These are phyloP conservation scores for Xanthia togata DNA, from an alignment of 2,888 invertebrate genomes.

Conservation along the genomic window DNA sequence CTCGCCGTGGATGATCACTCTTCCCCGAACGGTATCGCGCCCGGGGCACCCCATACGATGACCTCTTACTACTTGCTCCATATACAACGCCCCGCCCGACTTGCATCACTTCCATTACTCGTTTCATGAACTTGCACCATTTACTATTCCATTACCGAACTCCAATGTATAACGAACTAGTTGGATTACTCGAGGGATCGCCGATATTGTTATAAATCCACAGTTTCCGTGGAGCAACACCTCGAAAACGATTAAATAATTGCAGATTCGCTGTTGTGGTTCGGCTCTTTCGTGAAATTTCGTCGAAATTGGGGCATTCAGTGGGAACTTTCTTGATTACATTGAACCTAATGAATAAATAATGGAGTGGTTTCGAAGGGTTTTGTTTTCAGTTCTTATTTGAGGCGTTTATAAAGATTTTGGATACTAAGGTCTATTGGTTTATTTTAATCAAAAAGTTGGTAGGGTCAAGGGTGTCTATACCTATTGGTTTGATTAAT, in stretches of 20 bases:
- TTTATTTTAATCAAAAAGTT: conserved; percentile 23
- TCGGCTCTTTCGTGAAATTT: conserved; percentile 83
- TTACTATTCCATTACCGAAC: conserved; percentile 44
- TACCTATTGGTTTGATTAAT: conserved; percentile 1
- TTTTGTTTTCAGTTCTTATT: conserved; percentile 70
- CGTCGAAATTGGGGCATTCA: conserved; percentile 82
- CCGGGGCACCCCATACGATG: conserved; percentile 85
- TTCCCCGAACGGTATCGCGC: conserved; percentile 83
- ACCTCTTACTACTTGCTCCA: conserved; percentile 72
- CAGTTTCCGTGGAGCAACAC: conserved; percentile 84
- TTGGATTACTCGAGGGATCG: conserved; percentile 55
- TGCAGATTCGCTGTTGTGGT: conserved; percentile 83
- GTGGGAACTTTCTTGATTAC: conserved; percentile 83
- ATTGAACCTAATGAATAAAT: conserved; percentile 82
- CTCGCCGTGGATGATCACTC: conserved; percentile 83
- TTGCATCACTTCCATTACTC: conserved; percentile 68
- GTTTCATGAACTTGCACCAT: conserved; percentile 43
- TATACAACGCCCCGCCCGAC: conserved; percentile 60
- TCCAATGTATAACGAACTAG: conserved; percentile 62
- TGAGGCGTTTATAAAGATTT: conserved; percentile 45
- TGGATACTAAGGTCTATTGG: neutral
- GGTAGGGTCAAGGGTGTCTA: neutral
- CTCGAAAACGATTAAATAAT: conserved; percentile 88
- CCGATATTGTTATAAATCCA: conserved; percentile 75
- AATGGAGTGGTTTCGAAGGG: conserved; percentile 74